phyloP scores from a whole-genome alignment of 2,888 invertebrate species.

The Stenurella melanura region DNA sequence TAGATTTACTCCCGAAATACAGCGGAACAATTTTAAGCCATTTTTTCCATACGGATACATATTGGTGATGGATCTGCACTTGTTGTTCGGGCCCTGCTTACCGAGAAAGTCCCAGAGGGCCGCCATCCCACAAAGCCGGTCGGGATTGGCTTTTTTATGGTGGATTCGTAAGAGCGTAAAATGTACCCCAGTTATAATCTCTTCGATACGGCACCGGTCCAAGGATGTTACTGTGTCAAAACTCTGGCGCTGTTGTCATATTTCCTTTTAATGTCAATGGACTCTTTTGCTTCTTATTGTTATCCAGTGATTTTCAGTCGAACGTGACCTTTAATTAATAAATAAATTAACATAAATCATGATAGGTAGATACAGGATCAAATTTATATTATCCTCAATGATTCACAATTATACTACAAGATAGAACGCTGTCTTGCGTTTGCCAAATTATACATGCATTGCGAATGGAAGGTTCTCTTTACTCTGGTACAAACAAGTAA shows the following conservation, averaged over 20 bases:
- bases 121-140: background rate
- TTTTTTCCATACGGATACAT: constrained; percentile 4
- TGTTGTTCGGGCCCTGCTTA: constrained; percentile 13
- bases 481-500: too few relatives aligned
- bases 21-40: background rate
- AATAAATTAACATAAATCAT: too few relatives aligned
- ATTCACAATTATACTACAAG: too few relatives aligned
- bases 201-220: background rate
- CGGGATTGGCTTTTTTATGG: constrained; percentile 23
- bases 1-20: background rate
- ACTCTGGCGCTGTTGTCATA: background rate
- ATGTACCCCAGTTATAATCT: constrained; percentile 22
- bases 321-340: too few relatives aligned
- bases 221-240: constrained; percentile 18
- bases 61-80: background rate
- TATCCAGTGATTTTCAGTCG: too few relatives aligned
- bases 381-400: too few relatives aligned
- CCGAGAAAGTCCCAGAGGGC: constrained; percentile 15
- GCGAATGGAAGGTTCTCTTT: too few relatives aligned
- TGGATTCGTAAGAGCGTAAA: constrained; percentile 21
- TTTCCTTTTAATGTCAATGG: background rate
- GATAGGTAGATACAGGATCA: too few relatives aligned
- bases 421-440: too few relatives aligned
- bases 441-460: too few relatives aligned
- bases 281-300: too few relatives aligned